Evolutionary conservation across 2,888 invertebrate species (phyloP).

Genomic region (Homarus gammarus): DNA sequence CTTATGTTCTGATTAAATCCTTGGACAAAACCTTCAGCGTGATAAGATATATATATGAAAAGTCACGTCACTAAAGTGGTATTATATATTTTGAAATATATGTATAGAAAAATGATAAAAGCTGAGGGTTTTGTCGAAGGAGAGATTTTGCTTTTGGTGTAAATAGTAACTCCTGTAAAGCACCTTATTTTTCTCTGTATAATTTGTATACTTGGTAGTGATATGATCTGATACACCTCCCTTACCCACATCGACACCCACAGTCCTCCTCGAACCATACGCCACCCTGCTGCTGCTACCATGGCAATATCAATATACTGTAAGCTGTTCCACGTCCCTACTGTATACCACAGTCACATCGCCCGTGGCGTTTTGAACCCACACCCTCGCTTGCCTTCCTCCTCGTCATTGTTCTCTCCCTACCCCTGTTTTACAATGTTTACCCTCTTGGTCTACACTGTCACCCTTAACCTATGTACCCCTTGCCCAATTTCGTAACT

Average conservation of each 20-base stretch:
- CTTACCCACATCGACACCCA: neutral
- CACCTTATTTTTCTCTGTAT: neutral
- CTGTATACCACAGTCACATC: no score
- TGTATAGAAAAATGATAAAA: neutral
- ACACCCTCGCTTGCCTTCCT: no score
- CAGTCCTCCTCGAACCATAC: neutral
- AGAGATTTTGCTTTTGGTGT: neutral
- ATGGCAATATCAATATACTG: neutral
- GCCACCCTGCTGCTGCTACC: neutral
- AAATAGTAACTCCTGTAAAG: neutral
- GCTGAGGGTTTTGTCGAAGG: neutral
- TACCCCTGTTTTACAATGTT: no score
- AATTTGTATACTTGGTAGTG: neutral
- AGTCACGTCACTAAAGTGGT: neutral
- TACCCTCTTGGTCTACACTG: no score
- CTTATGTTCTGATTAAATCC: neutral
- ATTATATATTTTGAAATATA: conserved; percentile 3
- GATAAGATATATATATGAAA: neutral
- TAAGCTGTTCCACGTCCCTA: no score
- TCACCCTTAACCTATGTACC: no score
- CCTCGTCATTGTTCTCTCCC: no score
- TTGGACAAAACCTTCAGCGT: neutral
- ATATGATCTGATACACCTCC: neutral
- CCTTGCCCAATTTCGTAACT: no score
- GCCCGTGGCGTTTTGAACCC: no score